Evolutionary conservation across 2,113 vertebrate species (phyloP), one percentile per base, ranked within the genome.

Genomic region (Bettongia penicillata): DNA sequence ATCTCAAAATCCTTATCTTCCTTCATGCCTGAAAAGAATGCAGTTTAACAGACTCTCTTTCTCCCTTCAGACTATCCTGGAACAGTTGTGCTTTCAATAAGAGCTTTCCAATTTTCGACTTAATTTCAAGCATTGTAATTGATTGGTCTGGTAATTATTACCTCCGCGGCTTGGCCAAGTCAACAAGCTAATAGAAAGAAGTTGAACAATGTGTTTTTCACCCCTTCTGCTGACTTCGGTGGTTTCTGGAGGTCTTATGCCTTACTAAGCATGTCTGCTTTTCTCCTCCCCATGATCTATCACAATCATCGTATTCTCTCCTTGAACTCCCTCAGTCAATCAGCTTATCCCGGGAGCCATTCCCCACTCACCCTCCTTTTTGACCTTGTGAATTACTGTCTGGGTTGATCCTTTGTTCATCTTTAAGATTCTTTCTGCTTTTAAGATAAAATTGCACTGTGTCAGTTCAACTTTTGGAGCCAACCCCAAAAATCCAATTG

Each of bases 201-300:
- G 68, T 84, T 95, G 97, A 98, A 95, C 98, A 98, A 98, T 95
- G 98, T 98, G 96, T 94, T 98, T 97, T 98, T 96, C 97, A 92
- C 53, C 93, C n/a, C 97, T 99, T 99, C 98, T 99, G 99, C 99
- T 99, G 99, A 99, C 98, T 96, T 96, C 84, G 96, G 94, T 97
- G 96, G 97, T 99, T 99, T 98, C 95, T 96, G 96, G 91, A 53
- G 98, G 98, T 96, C 97, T 97, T 98, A 98, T 98, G 98, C 99
- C 98, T 99, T 97, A 98, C 98, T 99, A 99, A 99, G 99, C 99
- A 98, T 84, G 95, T 98, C 98, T 98, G 98, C 99, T 99, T 98
- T 99, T 96, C 98, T 98, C 98, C 98, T 98, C 98, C 96, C 98
- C 97, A 98, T 99, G 98, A 99, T 99, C 99, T 99, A 98, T 99